These are phyloP conservation scores for Halotydeus destructor DNA, from an alignment of 1,140 invertebrate species.

Conservation along the genomic window DNA sequence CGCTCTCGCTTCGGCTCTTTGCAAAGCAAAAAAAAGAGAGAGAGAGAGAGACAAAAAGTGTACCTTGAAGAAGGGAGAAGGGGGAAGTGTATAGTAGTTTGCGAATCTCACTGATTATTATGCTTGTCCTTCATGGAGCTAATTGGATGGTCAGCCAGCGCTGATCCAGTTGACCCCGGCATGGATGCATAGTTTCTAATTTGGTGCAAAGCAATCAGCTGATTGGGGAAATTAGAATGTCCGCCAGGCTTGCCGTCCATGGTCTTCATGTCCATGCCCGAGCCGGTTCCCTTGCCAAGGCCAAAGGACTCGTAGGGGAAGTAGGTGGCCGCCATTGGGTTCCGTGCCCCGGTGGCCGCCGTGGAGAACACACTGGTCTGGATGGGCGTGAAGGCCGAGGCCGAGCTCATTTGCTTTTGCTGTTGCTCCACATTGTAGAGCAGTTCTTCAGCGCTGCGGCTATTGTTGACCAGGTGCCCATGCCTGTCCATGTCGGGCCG, in stretches of 20 bases:
- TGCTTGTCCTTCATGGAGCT: constrained; percentile 33
- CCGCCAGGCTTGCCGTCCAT: constrained; percentile 22
- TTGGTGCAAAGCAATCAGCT: constrained; percentile 83
- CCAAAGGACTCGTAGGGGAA: constrained; percentile 74
- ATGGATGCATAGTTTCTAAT: constrained; percentile 90
- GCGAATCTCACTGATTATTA: neutral
- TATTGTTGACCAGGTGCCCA: no score
- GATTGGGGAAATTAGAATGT: constrained; percentile 66
- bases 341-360: constrained; percentile 16
- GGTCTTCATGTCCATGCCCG: constrained; percentile 28
- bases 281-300: constrained; percentile 32
- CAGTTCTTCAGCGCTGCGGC: constrained; percentile 3
- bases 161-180: no score
- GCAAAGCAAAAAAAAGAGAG: no score
- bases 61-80: no score
- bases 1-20: no score
- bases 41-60: no score
- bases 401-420: constrained; percentile 5
- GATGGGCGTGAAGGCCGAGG: constrained; percentile 73
- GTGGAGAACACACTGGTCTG: constrained; percentile 46
- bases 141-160: constrained; percentile 28
- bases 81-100: neutral
- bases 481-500: constrained; percentile 4
- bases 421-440: constrained; percentile 4
- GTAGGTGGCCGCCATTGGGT: constrained; percentile 34